Evolutionary conservation across 2,113 vertebrate genomes (phyloP).

Genomic region (Cyrtonyx montezumae): DNA sequence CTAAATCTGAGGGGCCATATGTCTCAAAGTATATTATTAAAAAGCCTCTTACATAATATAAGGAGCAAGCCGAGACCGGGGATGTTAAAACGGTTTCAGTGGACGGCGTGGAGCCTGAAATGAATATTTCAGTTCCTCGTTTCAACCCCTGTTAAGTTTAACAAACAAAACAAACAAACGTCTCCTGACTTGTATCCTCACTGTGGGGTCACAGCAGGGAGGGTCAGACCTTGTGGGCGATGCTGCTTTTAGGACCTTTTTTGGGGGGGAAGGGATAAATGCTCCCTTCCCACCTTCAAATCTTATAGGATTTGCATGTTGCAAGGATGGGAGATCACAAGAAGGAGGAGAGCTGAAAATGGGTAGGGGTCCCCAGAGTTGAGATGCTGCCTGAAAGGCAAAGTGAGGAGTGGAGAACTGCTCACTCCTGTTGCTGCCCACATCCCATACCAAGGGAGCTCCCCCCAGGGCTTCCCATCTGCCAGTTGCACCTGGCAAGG

Average conservation of each 20-base stretch:
- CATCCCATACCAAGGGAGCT: background rate
- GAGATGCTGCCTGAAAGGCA: background rate
- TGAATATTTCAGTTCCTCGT: background rate
- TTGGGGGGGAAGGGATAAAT: background rate
- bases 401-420: background rate
- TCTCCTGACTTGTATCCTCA: background rate
- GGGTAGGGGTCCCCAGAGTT: fast-evolving
- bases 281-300: background rate
- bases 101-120: background rate
- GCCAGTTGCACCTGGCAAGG: background rate
- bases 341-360: background rate
- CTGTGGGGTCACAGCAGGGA: background rate
- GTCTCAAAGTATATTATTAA: slow-evolving; percentile 61
- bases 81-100: background rate
- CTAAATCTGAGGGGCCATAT: slow-evolving; percentile 64
- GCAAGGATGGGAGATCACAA: fast-evolving
- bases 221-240: background rate
- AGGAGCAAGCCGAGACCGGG: background rate
- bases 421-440: background rate
- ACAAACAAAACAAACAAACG: background rate
- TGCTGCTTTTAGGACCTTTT: fast-evolving
- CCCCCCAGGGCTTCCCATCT: background rate
- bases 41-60: slow-evolving; percentile 51
- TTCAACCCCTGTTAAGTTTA: background rate
- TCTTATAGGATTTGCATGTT: background rate